Percentiles rank a stretch among this genome's conserved stretches.
Evolutionary conservation across 2,888 invertebrate genomes (phyloP).

Genomic region (Drosophila testacea): DNA sequence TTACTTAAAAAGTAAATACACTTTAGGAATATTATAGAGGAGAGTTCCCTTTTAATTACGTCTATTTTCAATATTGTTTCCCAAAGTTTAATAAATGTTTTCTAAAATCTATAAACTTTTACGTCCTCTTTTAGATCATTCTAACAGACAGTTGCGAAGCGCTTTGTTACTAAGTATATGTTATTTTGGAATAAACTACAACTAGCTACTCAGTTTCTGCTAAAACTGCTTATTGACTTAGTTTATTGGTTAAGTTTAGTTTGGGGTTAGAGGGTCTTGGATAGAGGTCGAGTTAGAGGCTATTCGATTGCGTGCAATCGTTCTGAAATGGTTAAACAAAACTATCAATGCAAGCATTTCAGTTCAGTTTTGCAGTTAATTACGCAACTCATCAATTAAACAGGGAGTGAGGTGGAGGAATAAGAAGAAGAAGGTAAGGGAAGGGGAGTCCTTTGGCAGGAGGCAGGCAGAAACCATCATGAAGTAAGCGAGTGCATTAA

Average conservation of each 20-base stretch:
- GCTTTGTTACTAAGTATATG: background rate
- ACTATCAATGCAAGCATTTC: constrained; percentile 62
- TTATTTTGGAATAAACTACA: background rate
- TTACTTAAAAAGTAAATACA: too few relatives aligned
- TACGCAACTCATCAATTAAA: constrained; percentile 82
- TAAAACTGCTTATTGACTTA: constrained; percentile 32
- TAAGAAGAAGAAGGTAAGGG: background rate
- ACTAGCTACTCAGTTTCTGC: background rate
- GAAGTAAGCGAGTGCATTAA: constrained; percentile 66
- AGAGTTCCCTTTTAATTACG: too few relatives aligned
- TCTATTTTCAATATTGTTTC: too few relatives aligned
- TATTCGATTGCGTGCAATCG: constrained; percentile 47
- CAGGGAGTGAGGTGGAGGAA: constrained; percentile 10
- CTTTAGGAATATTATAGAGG: too few relatives aligned
- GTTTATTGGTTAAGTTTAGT: constrained; percentile 13
- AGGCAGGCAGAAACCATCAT: background rate
- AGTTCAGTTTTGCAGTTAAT: constrained; percentile 80
- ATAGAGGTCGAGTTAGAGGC: background rate
- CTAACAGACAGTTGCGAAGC: background rate
- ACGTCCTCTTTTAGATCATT: too few relatives aligned
- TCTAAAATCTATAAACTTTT: background rate
- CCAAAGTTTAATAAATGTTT: too few relatives aligned
- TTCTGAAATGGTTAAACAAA: constrained; percentile 50
- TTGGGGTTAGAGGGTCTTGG: background rate
- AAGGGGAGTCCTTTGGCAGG: background rate